These are phyloP conservation scores for Conger conger DNA, from an alignment of 2,113 vertebrate genomes.

Conservation along the genomic window DNA sequence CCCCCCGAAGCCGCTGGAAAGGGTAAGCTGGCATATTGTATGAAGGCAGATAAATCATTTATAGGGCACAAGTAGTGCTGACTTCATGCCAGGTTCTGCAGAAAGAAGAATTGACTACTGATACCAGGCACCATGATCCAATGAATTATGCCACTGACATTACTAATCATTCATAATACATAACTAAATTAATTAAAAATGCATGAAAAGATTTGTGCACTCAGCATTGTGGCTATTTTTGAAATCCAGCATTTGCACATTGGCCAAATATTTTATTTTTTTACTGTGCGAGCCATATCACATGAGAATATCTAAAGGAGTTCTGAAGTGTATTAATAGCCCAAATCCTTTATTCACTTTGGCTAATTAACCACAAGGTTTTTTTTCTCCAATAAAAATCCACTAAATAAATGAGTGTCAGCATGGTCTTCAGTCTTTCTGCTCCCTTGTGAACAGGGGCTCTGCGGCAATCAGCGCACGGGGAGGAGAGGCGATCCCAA, in stretches of 20 bases:
- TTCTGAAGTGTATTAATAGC: too few relatives aligned
- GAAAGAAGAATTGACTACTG: background rate
- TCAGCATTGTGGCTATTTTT: too few relatives aligned
- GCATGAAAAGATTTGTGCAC: too few relatives aligned
- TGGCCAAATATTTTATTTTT: too few relatives aligned
- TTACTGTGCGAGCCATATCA: too few relatives aligned
- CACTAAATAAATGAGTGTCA: too few relatives aligned
- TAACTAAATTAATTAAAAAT: background rate
- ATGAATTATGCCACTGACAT: background rate
- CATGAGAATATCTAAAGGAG: too few relatives aligned
- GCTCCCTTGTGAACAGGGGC: background rate
- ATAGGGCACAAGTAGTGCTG: background rate
- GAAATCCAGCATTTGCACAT: too few relatives aligned
- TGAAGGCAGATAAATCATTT: background rate
- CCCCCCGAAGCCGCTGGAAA: background rate
- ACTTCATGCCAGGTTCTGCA: background rate
- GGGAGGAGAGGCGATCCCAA: background rate
- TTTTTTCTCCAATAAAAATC: too few relatives aligned
- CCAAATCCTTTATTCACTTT: too few relatives aligned
- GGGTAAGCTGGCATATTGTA: background rate
- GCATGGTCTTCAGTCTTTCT: background rate
- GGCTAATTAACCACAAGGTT: too few relatives aligned
- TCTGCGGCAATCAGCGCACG: background rate
- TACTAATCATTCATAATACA: background rate
- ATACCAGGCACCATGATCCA: background rate